Evolutionary conservation across 2,888 invertebrate species (phyloP), one percentile per base, ranked within the genome.

Genomic region (Rhogogaster chlorosoma): DNA sequence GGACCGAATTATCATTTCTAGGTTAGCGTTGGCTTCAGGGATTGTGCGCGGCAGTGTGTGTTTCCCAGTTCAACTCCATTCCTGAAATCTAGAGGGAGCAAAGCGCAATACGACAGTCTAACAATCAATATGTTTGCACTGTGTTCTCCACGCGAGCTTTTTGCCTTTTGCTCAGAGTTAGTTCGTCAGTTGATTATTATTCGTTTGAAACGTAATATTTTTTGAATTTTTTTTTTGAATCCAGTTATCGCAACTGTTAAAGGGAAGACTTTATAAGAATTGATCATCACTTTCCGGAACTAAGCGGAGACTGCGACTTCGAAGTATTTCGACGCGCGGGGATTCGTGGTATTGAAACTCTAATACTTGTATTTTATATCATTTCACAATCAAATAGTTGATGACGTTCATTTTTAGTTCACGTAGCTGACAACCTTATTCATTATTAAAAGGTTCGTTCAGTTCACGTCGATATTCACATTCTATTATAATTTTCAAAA

Each of bases 121-220:
- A 89, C 86, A 89, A 89, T 90, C 89, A 87, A 89, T 88, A 89
- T 88, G 86, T 87, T 87, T 86, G 86, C 86, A 87, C 87, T 86
- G 85, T 87, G 86, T 86, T 85, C 86, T 86, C 85, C 86, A 86
- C 86, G 85, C 85, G 77, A 86, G 84, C 85, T 84, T 86, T 84
- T 84, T 84, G 83, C 85, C 82, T 38, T 70, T 70, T 70, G 70
- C 71, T 42, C 71, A 42, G 38, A 42, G 71, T 22, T 38, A 57
- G 36, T 80, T 38, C 15, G 61, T 78, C 61, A 49, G 57, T 80
- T 61, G 61, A 80, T 80, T 38, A 32, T 53, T 36, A 57, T 57
- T 61, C 38, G 22, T 36, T 80, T 22, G 10, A 12, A 6, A n/a
- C 22, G 26, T 32, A 22, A 22, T 38, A 38, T 61, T 78, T 61